phyloP scores from a whole-genome alignment of 92 coral and sea anemone species.

The Metridium senile region DNA sequence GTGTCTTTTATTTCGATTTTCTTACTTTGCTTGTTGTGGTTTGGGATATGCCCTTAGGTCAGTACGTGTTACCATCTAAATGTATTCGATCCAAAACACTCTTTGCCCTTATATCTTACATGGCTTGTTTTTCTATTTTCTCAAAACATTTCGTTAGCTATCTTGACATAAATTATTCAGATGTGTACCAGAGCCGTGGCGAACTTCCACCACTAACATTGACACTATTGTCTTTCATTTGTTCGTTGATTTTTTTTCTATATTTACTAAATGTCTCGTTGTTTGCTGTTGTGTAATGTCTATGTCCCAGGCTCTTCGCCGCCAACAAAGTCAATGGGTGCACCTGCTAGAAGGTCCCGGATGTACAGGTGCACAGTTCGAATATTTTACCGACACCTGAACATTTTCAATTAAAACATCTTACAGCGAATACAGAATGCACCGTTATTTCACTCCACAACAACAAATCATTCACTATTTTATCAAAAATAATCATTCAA shows the following conservation, averaged over 20 bases:
- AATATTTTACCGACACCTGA: conserved; percentile 30
- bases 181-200: conserved; percentile 1
- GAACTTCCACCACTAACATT: neutral
- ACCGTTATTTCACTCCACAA: conserved; percentile 13
- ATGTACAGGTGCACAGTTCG: conserved; percentile 63
- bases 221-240: neutral
- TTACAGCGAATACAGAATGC: conserved; percentile 15
- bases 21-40: conserved; percentile 1
- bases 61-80: no score
- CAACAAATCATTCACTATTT: neutral
- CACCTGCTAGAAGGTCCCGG: conserved; percentile 67
- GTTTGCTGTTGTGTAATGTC: conserved; percentile 6
- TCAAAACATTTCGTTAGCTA: conserved; percentile 32
- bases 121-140: conserved; percentile 18
- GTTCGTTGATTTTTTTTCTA: neutral
- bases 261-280: conserved; percentile 6
- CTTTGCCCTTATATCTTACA: no score
- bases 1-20: neutral
- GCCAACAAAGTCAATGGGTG: conserved; percentile 17
- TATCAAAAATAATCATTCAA: neutral
- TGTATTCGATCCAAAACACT: neutral
- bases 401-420: conserved; percentile 26
- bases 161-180: conserved; percentile 29
- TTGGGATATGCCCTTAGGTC: neutral
- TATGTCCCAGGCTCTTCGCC: conserved; percentile 2